Evolutionary conservation across 2,888 invertebrate species (phyloP), one percentile per base, ranked within the genome.

Genomic region (Myopa tessellatipennis): DNA sequence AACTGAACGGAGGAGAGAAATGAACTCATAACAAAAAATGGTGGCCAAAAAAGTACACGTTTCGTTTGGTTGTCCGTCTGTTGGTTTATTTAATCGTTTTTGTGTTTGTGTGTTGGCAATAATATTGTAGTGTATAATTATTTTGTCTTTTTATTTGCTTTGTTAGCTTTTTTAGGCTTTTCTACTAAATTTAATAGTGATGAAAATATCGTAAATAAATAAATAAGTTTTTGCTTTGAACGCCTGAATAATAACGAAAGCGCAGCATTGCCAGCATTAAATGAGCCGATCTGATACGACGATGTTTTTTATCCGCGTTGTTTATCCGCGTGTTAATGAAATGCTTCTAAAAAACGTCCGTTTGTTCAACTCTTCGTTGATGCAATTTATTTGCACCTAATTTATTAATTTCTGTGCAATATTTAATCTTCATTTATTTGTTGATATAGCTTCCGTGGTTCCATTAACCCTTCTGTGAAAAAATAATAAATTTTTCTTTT

Each of bases 251-350:
- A 36, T 4, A 26, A 12, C 16, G 14, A 55, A 8, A 3, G 26
- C 14, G 50, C 52, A 70, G 70, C 50, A 5, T 70, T 70, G 34
- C 52, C 70, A 70, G 34, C 36, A 7, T 55, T 6, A 55, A 70
- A 70, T 55, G 36, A 70, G 26, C 10, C 7, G 55, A 61, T 61
- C n/a, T 36, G 10, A 38, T 36, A 38, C 36, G 16, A 1, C 26
- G 45, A 18, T 69, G 45, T 36, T 34, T 55, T 40, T 55, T 34
- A 36, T 70, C 34, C 26, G 26, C 26, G n/a, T 26, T 70, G 52
- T 69, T 69, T 52, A 69, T 69, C 36, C n/a, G 45, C n/a, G 50
- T 69, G 52, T 52, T 69, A 69, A 52, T 52, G 14, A 34, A 50
- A 52, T 69, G 50, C 18, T 69, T 50, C 52, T 52, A 18, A 52